Base-by-base conservation (phyloP, 2,113 vertebrate species). In the Lichenostomus cassidix region DNA sequence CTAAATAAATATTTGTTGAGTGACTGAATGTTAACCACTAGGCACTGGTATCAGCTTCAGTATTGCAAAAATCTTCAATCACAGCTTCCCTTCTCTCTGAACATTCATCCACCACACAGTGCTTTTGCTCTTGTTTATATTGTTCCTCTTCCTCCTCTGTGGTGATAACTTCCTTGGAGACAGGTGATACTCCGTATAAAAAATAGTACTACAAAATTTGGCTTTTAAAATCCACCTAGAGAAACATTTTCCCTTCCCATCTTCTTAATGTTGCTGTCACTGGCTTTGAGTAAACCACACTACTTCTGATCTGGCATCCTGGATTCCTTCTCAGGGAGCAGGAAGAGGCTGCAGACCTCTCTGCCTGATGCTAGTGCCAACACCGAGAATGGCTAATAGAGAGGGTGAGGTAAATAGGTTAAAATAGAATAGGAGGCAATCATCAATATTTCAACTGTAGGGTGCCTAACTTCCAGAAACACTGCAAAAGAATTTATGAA, bases 1-100 rank as follows among this genome's bases (percentile, higher is more conserved):
- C 63, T 87, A 91, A 95, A 83, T 80, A 96, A 95, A 88, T 95
- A 92, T 92, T 94, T 95, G 87, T 73, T 50, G 41, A 80, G 60
- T 80, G 93, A 94, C 84, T 95, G 68, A 90, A 93, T 79, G 93
- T 94, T 95, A 88, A 93, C 91, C 92, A 55, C 64, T 39, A 76
- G n/a, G 58, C 39, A 74, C 37, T 83, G 27, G n/a, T 77, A 90
- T 42, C 6, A 4, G 68, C 39, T 86, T 93, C 85, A 59, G 42
- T 63, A 71, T 58, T 85, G 87, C 83, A 95, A 68, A 89, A 92
- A 89, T 56, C 67, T 64, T 88, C 60, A 80, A 0, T 77, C 41
- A 9, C 39, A 59, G 4, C 47, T 79, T 92, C 33, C 21, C 18
- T 27, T 60, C 18, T 85, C 78, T 92, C 64, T 55, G 24, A 29